Evolutionary conservation across 2,888 invertebrate species (phyloP).

Genomic region (Epinotia bilunana): DNA sequence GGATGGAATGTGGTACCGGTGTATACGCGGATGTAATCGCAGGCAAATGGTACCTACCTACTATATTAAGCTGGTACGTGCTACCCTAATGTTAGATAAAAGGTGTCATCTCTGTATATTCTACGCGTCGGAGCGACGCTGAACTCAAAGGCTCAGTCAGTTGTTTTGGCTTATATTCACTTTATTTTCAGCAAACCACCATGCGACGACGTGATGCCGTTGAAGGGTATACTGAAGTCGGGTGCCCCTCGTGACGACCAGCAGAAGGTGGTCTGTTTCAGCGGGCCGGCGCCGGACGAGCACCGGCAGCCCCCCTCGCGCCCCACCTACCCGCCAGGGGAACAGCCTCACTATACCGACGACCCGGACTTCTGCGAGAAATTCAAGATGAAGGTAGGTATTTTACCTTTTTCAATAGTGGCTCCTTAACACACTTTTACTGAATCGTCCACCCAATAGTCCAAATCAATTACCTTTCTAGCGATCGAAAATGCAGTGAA

Average conservation of each 20-base stretch:
- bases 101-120: too few species aligned
- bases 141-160: background rate
- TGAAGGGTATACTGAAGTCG: constrained; percentile 77
- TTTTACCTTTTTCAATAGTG: background rate
- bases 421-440: background rate
- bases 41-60: too few species aligned
- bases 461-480: too few species aligned
- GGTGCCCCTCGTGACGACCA: constrained; percentile 73
- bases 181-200: constrained; percentile 64
- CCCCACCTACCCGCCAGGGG: constrained; percentile 61
- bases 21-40: too few species aligned
- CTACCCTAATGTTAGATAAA: too few species aligned
- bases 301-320: constrained; percentile 53
- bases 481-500: too few species aligned
- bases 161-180: background rate
- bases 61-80: too few species aligned
- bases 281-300: constrained; percentile 69
- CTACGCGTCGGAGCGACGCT: too few species aligned
- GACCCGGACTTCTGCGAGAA: constrained; percentile 69
- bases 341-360: constrained; percentile 68
- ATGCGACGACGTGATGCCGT: constrained; percentile 67
- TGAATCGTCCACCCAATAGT: too few species aligned
- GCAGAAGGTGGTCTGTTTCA: constrained; percentile 80
- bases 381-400: constrained; percentile 71
- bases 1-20: too few species aligned